A percentile compares a stretch with the other conserved stretches of the same genome.
Conservation (phyloP, 1,140 invertebrate species). For the Microvelia longipes region DNA sequence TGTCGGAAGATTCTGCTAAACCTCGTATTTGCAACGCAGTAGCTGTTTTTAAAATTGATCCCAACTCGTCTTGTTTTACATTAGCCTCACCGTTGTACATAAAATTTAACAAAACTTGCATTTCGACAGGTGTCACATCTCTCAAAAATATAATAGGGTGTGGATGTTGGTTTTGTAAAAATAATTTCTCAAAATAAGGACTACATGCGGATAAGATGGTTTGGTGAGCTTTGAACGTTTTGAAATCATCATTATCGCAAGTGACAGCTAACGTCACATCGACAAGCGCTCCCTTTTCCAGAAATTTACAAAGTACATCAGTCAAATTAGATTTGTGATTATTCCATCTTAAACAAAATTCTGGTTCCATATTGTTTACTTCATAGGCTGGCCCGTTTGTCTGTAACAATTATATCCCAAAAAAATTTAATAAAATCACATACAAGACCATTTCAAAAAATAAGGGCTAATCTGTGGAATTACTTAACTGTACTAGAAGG, state of each 20-base stretch:
- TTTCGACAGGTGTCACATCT: constrained; percentile 73
- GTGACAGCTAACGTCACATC: constrained; percentile 71
- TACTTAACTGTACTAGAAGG: constrained; percentile 6
- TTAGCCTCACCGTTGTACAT: constrained; percentile 86
- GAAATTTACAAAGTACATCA: constrained; percentile 67
- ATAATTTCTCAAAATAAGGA: constrained; percentile 86
- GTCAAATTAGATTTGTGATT: constrained; percentile 81
- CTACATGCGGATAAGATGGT: constrained; percentile 85
- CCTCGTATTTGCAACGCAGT: constrained; percentile 80
- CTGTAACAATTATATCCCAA: neutral
- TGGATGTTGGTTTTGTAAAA: constrained; percentile 75
- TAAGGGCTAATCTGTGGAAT: no score
- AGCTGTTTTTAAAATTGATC: constrained; percentile 77
- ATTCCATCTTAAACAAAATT: constrained; percentile 88
- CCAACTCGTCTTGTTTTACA: constrained; percentile 69
- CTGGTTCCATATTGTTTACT: constrained; percentile 55
- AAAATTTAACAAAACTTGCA: constrained; percentile 72
- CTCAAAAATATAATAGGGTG: constrained; percentile 84
- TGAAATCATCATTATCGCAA: constrained; percentile 49
- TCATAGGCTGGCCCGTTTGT: neutral
- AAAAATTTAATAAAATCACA: neutral
- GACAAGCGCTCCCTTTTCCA: constrained; percentile 71
- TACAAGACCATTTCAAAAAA: neutral
- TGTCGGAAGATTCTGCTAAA: constrained; percentile 31
- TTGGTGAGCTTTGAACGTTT: constrained; percentile 79